These are phyloP conservation scores for Zaprionus capensis DNA, from an alignment of 1,140 invertebrate genomes.

Conservation along the genomic window DNA sequence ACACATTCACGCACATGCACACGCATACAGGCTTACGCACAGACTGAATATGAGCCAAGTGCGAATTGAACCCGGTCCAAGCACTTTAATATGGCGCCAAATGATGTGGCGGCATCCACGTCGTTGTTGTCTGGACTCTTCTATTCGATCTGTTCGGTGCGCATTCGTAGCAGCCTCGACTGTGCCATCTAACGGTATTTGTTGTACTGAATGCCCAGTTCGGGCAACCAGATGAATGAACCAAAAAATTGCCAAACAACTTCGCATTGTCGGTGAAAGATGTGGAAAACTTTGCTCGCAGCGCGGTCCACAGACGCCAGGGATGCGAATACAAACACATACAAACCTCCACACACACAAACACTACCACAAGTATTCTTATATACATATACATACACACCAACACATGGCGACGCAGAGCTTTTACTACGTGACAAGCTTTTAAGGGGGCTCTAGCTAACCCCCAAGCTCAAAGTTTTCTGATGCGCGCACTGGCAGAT, in stretches of 20 bases:
- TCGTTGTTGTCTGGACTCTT: conserved; percentile 38
- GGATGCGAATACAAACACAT: not conserved
- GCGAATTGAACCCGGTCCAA: conserved; percentile 48
- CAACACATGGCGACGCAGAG: conserved; percentile 1
- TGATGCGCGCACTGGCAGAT: conserved; percentile 6
- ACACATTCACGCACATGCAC: conserved; percentile 31
- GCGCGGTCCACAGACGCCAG: conserved; percentile 44
- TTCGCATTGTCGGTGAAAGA: conserved; percentile 62
- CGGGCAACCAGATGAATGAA: conserved; percentile 69
- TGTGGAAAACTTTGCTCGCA: conserved; percentile 59
- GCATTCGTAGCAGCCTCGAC: conserved; percentile 43
- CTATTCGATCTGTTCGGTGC: conserved; percentile 27
- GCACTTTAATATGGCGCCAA: conserved; percentile 75
- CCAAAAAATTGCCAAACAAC: conserved; percentile 62
- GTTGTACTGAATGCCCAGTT: conserved; percentile 55
- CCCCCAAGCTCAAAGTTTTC: conserved; percentile 20
- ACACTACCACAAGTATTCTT: not conserved
- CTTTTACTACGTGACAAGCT: conserved; percentile 54
- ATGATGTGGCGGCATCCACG: conserved; percentile 48
- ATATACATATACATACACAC: not conserved
- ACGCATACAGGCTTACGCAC: conserved; percentile 4
- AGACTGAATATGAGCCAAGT: conserved; percentile 16
- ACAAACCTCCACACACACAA: not conserved
- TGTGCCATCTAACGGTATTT: conserved; percentile 66
- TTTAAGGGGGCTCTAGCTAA: conserved; percentile 26